Conservation (phyloP, 2,888 invertebrate species). For the Dorcus hopei region DNA sequence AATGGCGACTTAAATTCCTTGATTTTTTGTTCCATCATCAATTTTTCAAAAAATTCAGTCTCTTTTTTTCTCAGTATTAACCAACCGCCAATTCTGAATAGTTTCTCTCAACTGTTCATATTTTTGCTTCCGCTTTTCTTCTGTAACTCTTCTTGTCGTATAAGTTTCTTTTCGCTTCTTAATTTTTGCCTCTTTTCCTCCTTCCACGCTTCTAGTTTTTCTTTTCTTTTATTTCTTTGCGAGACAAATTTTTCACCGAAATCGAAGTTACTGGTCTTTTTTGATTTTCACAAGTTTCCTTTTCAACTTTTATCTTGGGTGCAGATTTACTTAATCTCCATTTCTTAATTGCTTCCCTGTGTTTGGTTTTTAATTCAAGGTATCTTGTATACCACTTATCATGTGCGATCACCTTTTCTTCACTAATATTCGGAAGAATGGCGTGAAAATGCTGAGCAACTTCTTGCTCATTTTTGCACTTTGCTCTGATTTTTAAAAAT, state of each 20-base stretch:
- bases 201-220: slow-evolving; percentile 37
- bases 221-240: slow-evolving; percentile 22
- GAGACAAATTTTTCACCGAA: slow-evolving; percentile 6
- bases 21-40: slow-evolving; percentile 23
- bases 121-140: slow-evolving; percentile 29
- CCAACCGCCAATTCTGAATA: slow-evolving; percentile 32
- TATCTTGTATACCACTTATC: slow-evolving; percentile 53
- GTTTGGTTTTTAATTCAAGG: slow-evolving; percentile 46
- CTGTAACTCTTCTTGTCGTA: slow-evolving; percentile 40
- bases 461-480: slow-evolving; percentile 34
- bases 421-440: slow-evolving; percentile 41
- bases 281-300: slow-evolving; percentile 3
- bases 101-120: slow-evolving; percentile 33
- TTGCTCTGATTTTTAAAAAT: slow-evolving; percentile 48
- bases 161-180: slow-evolving; percentile 18
- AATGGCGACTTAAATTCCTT: slow-evolving; percentile 23
- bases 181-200: slow-evolving; percentile 12
- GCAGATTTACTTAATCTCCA: slow-evolving; percentile 46
- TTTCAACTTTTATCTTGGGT: slow-evolving; percentile 10
- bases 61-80: slow-evolving; percentile 20
- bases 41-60: slow-evolving; percentile 23
- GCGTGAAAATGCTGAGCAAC: slow-evolving; percentile 34
- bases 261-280: slow-evolving; percentile 7
- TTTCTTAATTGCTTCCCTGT: slow-evolving; percentile 45
- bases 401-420: slow-evolving; percentile 48